These are phyloP conservation scores for Siniperca scherzeri DNA, from an alignment of 2,797 vertebrate genomes.

Conservation along the genomic window DNA sequence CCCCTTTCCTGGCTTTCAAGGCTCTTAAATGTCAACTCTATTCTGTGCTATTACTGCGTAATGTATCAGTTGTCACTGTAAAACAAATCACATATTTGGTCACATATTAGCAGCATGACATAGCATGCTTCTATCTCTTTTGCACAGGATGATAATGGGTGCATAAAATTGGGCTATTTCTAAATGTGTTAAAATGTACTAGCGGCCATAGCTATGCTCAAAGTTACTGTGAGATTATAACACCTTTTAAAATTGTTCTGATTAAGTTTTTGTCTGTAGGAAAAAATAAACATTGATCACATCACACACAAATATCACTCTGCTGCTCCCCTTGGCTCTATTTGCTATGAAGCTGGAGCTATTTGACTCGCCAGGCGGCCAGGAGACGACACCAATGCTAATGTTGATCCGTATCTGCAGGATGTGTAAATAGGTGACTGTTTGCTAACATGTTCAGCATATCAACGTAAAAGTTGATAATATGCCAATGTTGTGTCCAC, in stretches of 20 bases:
- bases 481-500: not conserved
- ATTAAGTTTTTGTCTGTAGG: too few species aligned
- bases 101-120: conserved; percentile 1
- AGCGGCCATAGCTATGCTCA: not conserved
- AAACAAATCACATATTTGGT: conserved; percentile 6
- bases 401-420: not conserved
- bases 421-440: not conserved
- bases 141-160: not conserved
- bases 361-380: not conserved
- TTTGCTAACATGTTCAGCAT: too few species aligned
- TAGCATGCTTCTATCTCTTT: not conserved
- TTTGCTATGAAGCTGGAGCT: not conserved
- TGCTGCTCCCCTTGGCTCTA: not conserved
- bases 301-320: too few species aligned
- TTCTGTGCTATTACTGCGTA: not conserved
- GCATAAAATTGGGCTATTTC: not conserved
- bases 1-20: not conserved
- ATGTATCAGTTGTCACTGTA: not conserved
- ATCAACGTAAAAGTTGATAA: not conserved
- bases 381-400: too few species aligned
- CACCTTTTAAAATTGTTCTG: not conserved
- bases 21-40: not conserved
- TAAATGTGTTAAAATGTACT: not conserved
- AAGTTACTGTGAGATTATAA: not conserved
- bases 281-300: too few species aligned